Conservation (phyloP, 2,888 invertebrate species). For the Strigamia transsilvanica region DNA sequence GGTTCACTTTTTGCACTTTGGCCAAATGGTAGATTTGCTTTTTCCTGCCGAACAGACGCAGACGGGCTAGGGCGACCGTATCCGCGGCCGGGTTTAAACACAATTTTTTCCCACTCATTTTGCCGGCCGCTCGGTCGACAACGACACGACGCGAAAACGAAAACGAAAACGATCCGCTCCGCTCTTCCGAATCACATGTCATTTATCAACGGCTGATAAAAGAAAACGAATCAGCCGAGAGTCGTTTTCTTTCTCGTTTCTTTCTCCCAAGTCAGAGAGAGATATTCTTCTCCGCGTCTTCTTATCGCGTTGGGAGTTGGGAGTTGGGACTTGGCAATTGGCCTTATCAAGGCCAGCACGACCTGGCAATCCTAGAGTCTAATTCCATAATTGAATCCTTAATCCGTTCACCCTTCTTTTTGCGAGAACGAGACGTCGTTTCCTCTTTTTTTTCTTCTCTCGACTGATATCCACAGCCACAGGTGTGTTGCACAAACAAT, state of each 20-base stretch:
- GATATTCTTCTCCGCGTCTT: too few species aligned
- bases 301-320: neutral
- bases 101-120: slow-evolving; percentile 7
- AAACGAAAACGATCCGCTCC: neutral
- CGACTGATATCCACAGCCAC: too few species aligned
- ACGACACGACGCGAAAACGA: neutral
- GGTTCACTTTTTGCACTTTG: neutral
- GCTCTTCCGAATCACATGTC: neutral
- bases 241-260: neutral
- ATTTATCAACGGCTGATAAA: slow-evolving; percentile 25
- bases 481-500: neutral
- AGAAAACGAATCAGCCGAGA: neutral
- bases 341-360: neutral
- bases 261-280: too few species aligned
- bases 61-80: neutral
- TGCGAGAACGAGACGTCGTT: neutral
- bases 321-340: slow-evolving; percentile 65
- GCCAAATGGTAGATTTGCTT: slow-evolving; percentile 22
- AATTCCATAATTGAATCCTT: slow-evolving; percentile 24
- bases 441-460: too few species aligned
- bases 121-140: neutral
- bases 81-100: neutral
- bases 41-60: neutral
- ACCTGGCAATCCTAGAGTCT: neutral
- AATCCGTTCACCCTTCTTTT: neutral